phyloP scores from a whole-genome alignment of 2,888 invertebrate species.

The Eristalis pertinax region DNA sequence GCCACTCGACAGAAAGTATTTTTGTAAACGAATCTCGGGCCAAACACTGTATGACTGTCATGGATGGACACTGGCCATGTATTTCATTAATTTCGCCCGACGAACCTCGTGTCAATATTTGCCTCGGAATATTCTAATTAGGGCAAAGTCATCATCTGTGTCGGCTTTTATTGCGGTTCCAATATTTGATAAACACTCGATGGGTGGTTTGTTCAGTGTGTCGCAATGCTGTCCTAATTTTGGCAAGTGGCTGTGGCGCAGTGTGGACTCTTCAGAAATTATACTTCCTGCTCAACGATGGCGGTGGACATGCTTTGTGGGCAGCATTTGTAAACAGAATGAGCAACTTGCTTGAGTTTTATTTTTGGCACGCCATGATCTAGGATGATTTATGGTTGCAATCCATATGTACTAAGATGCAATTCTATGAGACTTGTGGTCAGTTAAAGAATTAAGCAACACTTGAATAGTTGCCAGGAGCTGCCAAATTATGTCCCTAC shows the following conservation, averaged over 20 bases:
- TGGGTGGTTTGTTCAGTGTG: background rate
- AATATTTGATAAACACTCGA: background rate
- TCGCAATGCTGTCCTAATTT: background rate
- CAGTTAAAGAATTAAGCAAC: too few relatives aligned
- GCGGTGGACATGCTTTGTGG: background rate
- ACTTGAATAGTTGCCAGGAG: too few relatives aligned
- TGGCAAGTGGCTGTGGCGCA: background rate
- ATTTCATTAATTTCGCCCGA: background rate
- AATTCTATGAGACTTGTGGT: too few relatives aligned
- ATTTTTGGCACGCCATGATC: background rate
- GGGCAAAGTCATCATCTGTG: background rate
- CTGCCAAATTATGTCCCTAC: too few relatives aligned
- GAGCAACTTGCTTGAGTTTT: background rate
- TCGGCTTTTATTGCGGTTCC: background rate
- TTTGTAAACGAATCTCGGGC: background rate
- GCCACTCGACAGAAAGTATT: background rate
- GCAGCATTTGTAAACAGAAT: background rate
- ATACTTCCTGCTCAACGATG: background rate
- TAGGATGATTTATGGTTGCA: background rate
- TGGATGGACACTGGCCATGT: background rate
- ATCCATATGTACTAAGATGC: too few relatives aligned
- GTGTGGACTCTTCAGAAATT: background rate
- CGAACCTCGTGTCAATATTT: background rate
- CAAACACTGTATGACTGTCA: background rate
- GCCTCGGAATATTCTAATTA: background rate